phyloP scores from a whole-genome alignment of 2,888 invertebrate species.

The Drosophila bunnanda region DNA sequence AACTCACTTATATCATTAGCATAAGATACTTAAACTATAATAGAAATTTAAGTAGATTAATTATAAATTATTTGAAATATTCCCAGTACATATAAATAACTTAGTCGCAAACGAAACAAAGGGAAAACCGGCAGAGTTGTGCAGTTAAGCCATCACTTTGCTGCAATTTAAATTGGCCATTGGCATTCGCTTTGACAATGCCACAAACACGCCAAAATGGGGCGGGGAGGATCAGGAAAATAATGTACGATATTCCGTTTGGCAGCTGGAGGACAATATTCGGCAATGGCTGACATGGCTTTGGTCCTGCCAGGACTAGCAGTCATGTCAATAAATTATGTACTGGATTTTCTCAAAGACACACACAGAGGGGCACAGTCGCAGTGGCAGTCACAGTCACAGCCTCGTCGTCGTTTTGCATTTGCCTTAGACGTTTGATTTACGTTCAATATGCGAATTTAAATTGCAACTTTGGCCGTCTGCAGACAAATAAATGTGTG shows the following conservation, averaged over 20 bases:
- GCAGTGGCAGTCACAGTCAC: neutral
- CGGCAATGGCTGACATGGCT: slow-evolving; percentile 42
- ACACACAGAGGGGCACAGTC: slow-evolving; percentile 23
- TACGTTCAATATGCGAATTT: slow-evolving; percentile 70
- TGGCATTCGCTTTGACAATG: slow-evolving; percentile 66
- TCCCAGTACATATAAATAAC: neutral
- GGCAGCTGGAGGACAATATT: slow-evolving; percentile 58
- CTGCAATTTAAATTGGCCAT: slow-evolving; percentile 47
- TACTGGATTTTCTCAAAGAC: slow-evolving; percentile 67
- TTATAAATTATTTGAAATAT: no score
- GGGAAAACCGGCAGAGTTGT: slow-evolving; percentile 41
- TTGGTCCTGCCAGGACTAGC: slow-evolving; percentile 55
- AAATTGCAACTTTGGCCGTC: slow-evolving; percentile 65
- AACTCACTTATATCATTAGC: no score
- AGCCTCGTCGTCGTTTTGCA: slow-evolving; percentile 40
- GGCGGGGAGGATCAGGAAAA: slow-evolving; percentile 33
- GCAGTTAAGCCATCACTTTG: slow-evolving; percentile 40
- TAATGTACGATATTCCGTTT: slow-evolving; percentile 51
- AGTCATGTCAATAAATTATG: slow-evolving; percentile 76
- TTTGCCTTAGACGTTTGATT: slow-evolving; percentile 72
- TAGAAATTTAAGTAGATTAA: neutral
- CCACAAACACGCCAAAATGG: slow-evolving; percentile 38
- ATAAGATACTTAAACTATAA: no score
- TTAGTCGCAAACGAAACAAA: slow-evolving; percentile 30
- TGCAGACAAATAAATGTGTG: slow-evolving; percentile 63